Evolutionary conservation across 2,888 invertebrate genomes (phyloP).

Genomic region (Lasioglossum figueresi): DNA sequence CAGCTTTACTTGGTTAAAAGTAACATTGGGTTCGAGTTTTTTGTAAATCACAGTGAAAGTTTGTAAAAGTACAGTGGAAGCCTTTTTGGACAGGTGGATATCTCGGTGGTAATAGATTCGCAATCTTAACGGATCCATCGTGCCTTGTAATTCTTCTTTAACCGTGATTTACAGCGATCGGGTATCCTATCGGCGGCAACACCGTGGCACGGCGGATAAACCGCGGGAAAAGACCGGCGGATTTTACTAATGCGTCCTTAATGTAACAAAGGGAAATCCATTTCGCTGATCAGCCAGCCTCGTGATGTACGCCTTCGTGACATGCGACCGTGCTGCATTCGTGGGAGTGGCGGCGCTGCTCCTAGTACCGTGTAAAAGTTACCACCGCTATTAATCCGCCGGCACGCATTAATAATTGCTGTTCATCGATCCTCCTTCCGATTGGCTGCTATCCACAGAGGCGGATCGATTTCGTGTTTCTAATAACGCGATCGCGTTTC

Average conservation of each 20-base stretch:
- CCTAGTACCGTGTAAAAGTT: slow-evolving; percentile 16
- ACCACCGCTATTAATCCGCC: slow-evolving; percentile 24
- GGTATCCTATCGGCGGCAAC: slow-evolving; percentile 51
- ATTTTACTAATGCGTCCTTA: slow-evolving; percentile 55
- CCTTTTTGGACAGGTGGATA: background rate
- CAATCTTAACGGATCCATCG: slow-evolving; percentile 5
- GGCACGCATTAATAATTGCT: slow-evolving; percentile 54
- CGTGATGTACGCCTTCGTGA: slow-evolving; percentile 60
- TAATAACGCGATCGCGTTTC: background rate
- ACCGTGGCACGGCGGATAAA: slow-evolving; percentile 23
- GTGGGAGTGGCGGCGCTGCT: slow-evolving; percentile 38
- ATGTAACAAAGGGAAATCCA: slow-evolving; percentile 64
- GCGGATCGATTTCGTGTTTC: background rate
- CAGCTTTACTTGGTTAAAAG: background rate
- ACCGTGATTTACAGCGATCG: slow-evolving; percentile 55
- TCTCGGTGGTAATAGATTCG: background rate
- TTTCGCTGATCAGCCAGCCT: slow-evolving; percentile 56
- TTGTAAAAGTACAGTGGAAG: background rate
- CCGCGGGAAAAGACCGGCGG: slow-evolving; percentile 36
- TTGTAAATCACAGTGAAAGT: background rate
- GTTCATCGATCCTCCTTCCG: slow-evolving; percentile 39
- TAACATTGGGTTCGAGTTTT: background rate
- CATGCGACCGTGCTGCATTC: slow-evolving; percentile 63
- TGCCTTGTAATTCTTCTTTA: slow-evolving; percentile 39
- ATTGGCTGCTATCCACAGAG: slow-evolving; percentile 34